Evolutionary conservation across 2,888 invertebrate species (phyloP).

Genomic region (Nymphalis polychloros): DNA sequence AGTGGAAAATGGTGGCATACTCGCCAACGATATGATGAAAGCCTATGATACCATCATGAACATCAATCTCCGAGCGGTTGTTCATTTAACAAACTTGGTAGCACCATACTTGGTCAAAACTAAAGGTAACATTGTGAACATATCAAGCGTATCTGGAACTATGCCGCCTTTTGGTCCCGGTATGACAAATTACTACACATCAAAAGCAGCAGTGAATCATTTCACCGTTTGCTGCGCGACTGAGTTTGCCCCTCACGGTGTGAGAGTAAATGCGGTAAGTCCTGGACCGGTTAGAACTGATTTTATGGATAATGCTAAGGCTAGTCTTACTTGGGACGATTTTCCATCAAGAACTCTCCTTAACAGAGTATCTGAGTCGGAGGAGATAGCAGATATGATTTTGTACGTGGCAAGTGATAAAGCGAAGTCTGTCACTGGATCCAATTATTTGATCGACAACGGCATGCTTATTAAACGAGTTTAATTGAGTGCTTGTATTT

Average conservation of each 20-base stretch:
- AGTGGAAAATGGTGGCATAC: neutral
- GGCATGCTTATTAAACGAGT: too few species aligned
- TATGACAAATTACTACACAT: neutral
- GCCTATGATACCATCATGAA: constrained; percentile 1
- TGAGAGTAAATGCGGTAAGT: too few species aligned
- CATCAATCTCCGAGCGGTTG: neutral
- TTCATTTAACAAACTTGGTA: neutral
- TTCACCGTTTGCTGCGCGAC: neutral
- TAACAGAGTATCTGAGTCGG: too few species aligned
- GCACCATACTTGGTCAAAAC: neutral
- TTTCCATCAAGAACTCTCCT: too few species aligned
- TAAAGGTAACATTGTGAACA: constrained; percentile 2
- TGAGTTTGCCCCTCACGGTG: neutral
- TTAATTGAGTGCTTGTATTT: too few species aligned
- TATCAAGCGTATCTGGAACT: neutral
- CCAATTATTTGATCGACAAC: too few species aligned
- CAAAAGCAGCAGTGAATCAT: constrained; percentile 1
- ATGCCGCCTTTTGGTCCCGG: neutral
- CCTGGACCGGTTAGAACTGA: too few species aligned
- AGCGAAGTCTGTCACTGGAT: too few species aligned
- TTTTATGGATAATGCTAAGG: too few species aligned
- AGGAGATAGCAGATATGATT: too few species aligned
- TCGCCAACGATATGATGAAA: constrained; percentile 8
- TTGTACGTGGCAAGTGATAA: too few species aligned
- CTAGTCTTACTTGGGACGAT: too few species aligned